A percentile compares a stretch with the other conserved stretches of the same genome.
These are phyloP conservation scores for Dendrocincla fuliginosa DNA, from an alignment of 2,797 vertebrate genomes.

Conservation along the genomic window DNA sequence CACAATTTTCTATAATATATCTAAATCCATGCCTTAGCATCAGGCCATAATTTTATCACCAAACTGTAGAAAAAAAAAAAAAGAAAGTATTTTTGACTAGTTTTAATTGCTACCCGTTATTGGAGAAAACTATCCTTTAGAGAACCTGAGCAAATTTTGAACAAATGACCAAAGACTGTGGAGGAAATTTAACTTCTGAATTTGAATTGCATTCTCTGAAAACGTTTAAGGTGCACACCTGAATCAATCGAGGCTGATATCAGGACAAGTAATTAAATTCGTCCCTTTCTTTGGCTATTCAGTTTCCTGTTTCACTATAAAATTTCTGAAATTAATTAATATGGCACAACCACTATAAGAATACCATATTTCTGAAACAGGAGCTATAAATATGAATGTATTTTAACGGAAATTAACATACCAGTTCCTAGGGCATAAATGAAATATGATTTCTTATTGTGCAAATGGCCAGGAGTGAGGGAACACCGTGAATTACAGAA, in stretches of 20 bases:
- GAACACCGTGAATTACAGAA: not conserved
- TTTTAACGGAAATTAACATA: not conserved
- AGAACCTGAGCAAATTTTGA: not conserved
- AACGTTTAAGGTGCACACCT: not conserved
- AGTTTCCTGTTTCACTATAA: not conserved
- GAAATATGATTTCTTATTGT: not conserved
- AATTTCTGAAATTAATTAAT: not conserved
- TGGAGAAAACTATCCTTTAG: not conserved
- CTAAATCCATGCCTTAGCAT: not conserved
- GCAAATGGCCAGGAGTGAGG: not conserved
- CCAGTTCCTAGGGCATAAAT: not conserved
- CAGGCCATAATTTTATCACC: not conserved
- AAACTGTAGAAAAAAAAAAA: not conserved
- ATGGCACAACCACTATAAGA: not conserved
- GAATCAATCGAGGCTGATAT: not conserved
- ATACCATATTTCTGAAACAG: not conserved
- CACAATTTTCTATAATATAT: not conserved
- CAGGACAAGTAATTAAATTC: not conserved
- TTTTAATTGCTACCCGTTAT: not conserved
- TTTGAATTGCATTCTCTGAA: not conserved
- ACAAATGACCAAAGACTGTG: not conserved
- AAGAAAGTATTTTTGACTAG: not conserved
- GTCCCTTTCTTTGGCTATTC: not conserved
- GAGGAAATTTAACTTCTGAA: not conserved
- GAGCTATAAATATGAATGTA: not conserved